Base-by-base conservation (phyloP, 2,113 vertebrate genomes). In the Pelecanus crispus region DNA sequence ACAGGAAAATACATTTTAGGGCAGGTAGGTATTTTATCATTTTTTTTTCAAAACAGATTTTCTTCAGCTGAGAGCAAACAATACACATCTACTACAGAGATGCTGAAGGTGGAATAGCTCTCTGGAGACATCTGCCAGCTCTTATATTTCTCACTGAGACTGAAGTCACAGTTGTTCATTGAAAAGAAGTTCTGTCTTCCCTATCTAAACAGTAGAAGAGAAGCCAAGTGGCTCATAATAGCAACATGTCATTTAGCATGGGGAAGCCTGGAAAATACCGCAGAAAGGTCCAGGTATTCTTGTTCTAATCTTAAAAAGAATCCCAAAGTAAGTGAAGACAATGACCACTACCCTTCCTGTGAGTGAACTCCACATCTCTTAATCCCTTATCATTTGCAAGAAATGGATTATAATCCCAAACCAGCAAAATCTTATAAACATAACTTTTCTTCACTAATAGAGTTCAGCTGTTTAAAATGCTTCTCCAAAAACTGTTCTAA, bases 11-110 rank as follows among this genome's bases (percentile, higher is more conserved):
- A 53, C 11, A 44, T 82, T 91, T 83, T 83, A 83, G 45, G 53
- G 24, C 42, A 73, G 26, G 28, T 36, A 53, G 3, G 1, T 73
- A 90, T 82, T 92, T 73, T 44, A 22, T 71, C 45, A 49, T 62
- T 62, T 93, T 36, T 56, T 93, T 79, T 88, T 88, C 81, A 80
- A 91, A 93, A 44, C 36, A 79, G 20, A n/a, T 85, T 90, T 94
- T 92, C 45, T 85, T 88, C 53, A 86, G 11, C 59, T 87, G 70
- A 40, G 7, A 70, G 17, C 19, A n/a, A 61, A 66, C 2, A 77
- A 58, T 17, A 40, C 31, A n/a, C 49, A 56, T 49, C 28, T 45
- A 17, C 73, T 61, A 50, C 25, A 88, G 58, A 66, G 62, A 55
- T 0, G 1, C 0, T 42, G 79, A 65, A 75, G 56, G 28, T 90